These are phyloP conservation scores for Romanogobio albipinnatus DNA, from an alignment of 2,113 vertebrate species.

Conservation along the genomic window DNA sequence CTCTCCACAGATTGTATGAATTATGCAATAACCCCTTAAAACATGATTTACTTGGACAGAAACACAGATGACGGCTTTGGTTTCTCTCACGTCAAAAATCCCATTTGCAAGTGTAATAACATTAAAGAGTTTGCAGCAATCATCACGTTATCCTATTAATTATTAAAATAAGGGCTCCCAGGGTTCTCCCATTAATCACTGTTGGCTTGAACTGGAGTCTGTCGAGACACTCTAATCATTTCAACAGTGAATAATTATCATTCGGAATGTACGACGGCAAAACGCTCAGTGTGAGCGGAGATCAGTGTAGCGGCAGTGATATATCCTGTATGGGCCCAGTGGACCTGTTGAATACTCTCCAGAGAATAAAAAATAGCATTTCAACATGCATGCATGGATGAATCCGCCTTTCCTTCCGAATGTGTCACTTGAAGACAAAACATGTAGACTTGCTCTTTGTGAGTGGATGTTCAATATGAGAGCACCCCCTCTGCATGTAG, in stretches of 20 bases:
- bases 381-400: slow-evolving; percentile 58
- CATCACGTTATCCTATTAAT: slow-evolving; percentile 55
- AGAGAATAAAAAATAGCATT: slow-evolving; percentile 10
- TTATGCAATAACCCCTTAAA: slow-evolving; percentile 50
- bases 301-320: slow-evolving; percentile 9
- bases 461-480: slow-evolving; percentile 5
- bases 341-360: slow-evolving; percentile 31
- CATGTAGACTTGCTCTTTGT: slow-evolving; percentile 7
- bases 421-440: not conserved
- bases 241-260: slow-evolving; percentile 52
- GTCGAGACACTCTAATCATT: slow-evolving; percentile 54
- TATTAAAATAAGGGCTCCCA: slow-evolving; percentile 51
- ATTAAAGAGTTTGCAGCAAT: slow-evolving; percentile 57
- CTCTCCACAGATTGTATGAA: slow-evolving; percentile 48
- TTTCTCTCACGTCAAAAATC: slow-evolving; percentile 45
- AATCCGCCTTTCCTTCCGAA: slow-evolving; percentile 47
- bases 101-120: slow-evolving; percentile 58
- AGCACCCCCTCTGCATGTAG: slow-evolving; percentile 25
- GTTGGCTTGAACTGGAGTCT: slow-evolving; percentile 48
- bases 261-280: slow-evolving; percentile 14
- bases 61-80: slow-evolving; percentile 55
- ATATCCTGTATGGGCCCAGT: not conserved
- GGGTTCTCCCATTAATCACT: slow-evolving; percentile 55
- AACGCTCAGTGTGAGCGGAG: not conserved
- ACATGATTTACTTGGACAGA: slow-evolving; percentile 51